These are phyloP conservation scores for Gorsachius goisagi DNA, from an alignment of 2,113 vertebrate species.

Conservation along the genomic window DNA sequence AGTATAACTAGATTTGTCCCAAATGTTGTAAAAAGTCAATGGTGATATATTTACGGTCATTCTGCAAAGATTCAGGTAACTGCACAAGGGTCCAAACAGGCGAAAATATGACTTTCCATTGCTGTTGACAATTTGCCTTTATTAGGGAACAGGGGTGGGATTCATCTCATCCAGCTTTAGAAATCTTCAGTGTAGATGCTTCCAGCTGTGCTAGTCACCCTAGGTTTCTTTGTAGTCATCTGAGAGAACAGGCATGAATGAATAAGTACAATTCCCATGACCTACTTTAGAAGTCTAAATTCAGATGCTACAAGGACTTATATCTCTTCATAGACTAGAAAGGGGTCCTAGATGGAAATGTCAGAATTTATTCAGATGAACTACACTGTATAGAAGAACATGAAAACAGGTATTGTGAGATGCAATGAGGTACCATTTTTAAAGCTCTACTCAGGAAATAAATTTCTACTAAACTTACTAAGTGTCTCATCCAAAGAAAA, in stretches of 20 bases:
- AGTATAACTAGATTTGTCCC: neutral
- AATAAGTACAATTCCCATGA: slow-evolving; percentile 1
- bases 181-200: neutral
- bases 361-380: neutral
- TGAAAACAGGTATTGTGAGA: neutral
- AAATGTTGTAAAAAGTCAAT: neutral
- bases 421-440: neutral
- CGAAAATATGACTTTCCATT: neutral
- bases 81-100: neutral
- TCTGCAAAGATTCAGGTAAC: neutral
- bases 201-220: slow-evolving; percentile 9
- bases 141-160: neutral
- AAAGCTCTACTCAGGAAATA: neutral
- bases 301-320: neutral
- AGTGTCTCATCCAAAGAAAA: neutral
- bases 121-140: neutral
- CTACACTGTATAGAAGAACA: neutral
- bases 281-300: slow-evolving; percentile 49
- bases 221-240: neutral
- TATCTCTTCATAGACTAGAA: neutral
- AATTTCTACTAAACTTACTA: neutral
- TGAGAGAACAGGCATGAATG: neutral
- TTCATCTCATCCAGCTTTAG: neutral
- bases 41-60: neutral
- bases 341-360: neutral